phyloP scores from a whole-genome alignment of 2,888 invertebrate species.

The Rhagonycha lutea region DNA sequence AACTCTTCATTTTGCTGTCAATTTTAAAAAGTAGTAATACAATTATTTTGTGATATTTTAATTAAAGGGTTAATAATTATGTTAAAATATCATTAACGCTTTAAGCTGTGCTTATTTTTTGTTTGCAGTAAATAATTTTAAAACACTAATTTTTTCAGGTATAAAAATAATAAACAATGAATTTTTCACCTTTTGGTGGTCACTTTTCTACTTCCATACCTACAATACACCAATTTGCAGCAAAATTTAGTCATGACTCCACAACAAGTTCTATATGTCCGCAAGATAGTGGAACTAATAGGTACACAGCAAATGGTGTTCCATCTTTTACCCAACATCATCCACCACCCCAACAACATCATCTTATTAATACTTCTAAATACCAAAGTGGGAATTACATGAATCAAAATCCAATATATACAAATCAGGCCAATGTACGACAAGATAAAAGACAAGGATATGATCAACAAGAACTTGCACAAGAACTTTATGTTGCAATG shows the following conservation, averaged over 20 bases:
- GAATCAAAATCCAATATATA: conserved; percentile 45
- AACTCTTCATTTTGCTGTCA: not conserved
- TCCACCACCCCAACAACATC: conserved; percentile 47
- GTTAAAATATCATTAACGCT: not conserved
- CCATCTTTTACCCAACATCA: conserved; percentile 57
- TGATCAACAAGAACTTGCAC: conserved; percentile 50
- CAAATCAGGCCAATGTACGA: conserved; percentile 44
- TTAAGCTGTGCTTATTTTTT: not conserved
- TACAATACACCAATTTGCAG: conserved; percentile 82
- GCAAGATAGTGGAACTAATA: conserved; percentile 39
- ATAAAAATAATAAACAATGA: conserved; percentile 60
- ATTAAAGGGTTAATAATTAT: not conserved
- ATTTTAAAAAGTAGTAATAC: not conserved
- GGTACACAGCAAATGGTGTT: conserved; percentile 56
- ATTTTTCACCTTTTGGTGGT: conserved; percentile 84
- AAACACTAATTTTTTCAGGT: conserved; percentile 7
- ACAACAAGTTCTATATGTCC: conserved; percentile 33
- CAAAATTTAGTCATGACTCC: conserved; percentile 65
- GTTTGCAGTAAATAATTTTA: not conserved
- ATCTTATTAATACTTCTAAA: conserved; percentile 43
- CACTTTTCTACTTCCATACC: conserved; percentile 79
- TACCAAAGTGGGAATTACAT: conserved; percentile 45
- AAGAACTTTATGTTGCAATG: conserved; percentile 50
- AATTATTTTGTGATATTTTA: not conserved
- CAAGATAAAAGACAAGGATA: conserved; percentile 49